A percentile compares a stretch with the other conserved stretches of the same genome.
These are phyloP conservation scores for Sitta carolinensis DNA, from an alignment of 2,797 vertebrate species.

Conservation along the genomic window DNA sequence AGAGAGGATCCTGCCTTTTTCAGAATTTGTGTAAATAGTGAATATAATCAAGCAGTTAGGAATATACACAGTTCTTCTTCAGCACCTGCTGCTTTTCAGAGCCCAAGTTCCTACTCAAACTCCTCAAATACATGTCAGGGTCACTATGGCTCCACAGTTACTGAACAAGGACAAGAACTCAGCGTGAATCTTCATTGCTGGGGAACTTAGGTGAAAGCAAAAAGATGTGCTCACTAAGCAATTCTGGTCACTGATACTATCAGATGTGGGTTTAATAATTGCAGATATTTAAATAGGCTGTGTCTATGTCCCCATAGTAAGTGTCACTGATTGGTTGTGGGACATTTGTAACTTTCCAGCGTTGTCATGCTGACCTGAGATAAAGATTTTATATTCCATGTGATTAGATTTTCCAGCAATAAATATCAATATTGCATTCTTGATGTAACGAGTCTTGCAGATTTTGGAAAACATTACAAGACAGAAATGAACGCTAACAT, in stretches of 20 bases:
- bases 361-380: not conserved
- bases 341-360: not conserved
- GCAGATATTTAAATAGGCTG: not conserved
- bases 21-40: not conserved
- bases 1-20: not conserved
- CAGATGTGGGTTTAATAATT: not conserved
- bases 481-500: not conserved
- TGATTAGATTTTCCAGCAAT: not conserved
- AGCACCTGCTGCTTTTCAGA: not conserved
- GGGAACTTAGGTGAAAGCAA: not conserved
- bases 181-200: not conserved
- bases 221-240: not conserved
- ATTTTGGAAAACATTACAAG: not conserved
- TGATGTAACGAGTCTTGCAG: not conserved
- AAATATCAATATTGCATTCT: not conserved
- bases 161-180: not conserved
- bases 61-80: not conserved
- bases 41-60: not conserved
- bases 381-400: not conserved
- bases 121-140: fast-evolving
- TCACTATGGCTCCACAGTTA: not conserved
- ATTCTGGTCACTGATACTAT: not conserved
- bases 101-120: not conserved
- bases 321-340: not conserved
- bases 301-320: not conserved